Conservation (phyloP, 2,113 vertebrate genomes). For the Atractosteus spatula region DNA sequence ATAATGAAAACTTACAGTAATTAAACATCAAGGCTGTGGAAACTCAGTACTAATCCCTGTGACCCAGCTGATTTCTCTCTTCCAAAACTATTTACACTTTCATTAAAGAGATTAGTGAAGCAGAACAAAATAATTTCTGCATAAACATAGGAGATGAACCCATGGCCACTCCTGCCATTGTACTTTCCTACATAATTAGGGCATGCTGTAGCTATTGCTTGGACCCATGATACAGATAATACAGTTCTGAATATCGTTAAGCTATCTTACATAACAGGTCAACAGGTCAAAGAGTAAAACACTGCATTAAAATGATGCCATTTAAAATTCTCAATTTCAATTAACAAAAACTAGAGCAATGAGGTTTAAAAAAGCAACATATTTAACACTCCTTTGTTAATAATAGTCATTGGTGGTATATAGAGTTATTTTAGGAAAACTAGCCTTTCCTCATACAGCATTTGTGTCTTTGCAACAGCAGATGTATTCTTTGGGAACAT, state of each 20-base stretch:
- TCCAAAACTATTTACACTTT: conserved; percentile 69
- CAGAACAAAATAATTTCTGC: conserved; percentile 60
- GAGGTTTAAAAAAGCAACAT: background rate
- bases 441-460: background rate
- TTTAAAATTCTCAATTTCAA: background rate
- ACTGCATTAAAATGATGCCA: background rate
- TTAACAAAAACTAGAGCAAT: too few species aligned
- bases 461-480: background rate
- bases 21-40: conserved; percentile 65
- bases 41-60: conserved; percentile 60
- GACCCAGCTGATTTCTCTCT: conserved; percentile 57
- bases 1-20: conserved; percentile 59
- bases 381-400: background rate
- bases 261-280: background rate
- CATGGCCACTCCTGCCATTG: conserved; percentile 46
- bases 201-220: conserved; percentile 26
- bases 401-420: background rate
- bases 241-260: background rate
- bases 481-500: too few species aligned
- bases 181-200: conserved; percentile 46
- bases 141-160: conserved; percentile 54
- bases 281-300: background rate
- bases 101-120: conserved; percentile 70
- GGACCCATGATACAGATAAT: conserved; percentile 27
- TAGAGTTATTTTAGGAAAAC: background rate